Base-by-base conservation (phyloP, 2,888 invertebrate species). In the Sipha maydis region DNA sequence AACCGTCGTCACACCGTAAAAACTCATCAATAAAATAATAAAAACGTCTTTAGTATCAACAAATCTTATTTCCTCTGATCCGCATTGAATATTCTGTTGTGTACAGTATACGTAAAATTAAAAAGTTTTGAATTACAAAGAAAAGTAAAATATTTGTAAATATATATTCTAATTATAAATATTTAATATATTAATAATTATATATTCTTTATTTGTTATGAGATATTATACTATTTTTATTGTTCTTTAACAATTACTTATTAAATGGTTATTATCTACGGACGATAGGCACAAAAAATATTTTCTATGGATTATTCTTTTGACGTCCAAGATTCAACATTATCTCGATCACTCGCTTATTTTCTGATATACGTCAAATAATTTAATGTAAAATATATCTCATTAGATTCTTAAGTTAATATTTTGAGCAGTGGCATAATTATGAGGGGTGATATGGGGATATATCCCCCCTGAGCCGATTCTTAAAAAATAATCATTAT, bases 281-380 rank as follows among this genome's bases (percentile, higher is more conserved):
- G 1, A 21, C 21, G 25, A 5, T 19, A 61, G 61, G 5, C 5
- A 61, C 5, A 3, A 61, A 61, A 56, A 56, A 25, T 61, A n/a
- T 61, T 25, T 61, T 21, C 7, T 61, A 7, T 25, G 8, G 21
- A 8, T 61, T 4, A 25, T 61, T 61, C 61, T 61, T 21, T 25
- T 61, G 61, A 21, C 25, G 28, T 41, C n/a, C 25, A 76, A 41
- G 48, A 41, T 76, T 76, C 41, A 48, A n/a, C 76, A n/a, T 25
- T 61, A 76, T 76, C 41, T 41, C 76, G n/a, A 76, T 19, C 41
- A 8, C 48, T 76, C 17, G 41, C n/a, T 38, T 76, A 76, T 76
- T 76, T 41, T 76, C 48, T 76, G 41, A 48, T 76, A n/a, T 76
- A 76, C 38, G 48, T 76, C 41, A 38, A 61, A 61, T 21, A 9